phyloP scores from a whole-genome alignment of 2,797 vertebrate species.

The Hapalemur alaotrensis region DNA sequence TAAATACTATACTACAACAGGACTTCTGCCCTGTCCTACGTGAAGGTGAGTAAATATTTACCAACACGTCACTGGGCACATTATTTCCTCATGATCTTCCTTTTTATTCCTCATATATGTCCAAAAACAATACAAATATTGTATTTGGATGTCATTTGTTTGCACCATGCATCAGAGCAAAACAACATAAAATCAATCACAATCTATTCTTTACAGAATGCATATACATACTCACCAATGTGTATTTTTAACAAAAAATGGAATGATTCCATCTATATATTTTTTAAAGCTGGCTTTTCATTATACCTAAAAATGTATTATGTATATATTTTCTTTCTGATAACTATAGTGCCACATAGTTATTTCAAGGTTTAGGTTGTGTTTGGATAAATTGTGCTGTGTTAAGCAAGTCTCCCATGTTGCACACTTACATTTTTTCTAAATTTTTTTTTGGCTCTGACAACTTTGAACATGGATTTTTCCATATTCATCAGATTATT shows the following conservation, averaged over 20 bases:
- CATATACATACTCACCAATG: neutral
- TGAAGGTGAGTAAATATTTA: neutral
- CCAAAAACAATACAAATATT: neutral
- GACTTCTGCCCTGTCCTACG: neutral
- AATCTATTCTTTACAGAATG: neutral
- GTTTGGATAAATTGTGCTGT: neutral
- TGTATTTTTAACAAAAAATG: neutral
- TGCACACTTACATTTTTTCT: neutral
- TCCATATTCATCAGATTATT: conserved; percentile 24
- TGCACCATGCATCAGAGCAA: neutral
- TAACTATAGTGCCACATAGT: neutral
- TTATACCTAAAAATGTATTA: neutral
- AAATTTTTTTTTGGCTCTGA: neutral
- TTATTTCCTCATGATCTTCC: neutral
- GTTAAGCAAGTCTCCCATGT: neutral
- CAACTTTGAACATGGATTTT: neutral
- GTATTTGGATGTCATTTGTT: neutral
- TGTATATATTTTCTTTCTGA: neutral
- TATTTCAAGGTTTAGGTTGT: neutral
- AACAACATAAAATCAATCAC: neutral
- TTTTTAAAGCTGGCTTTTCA: neutral
- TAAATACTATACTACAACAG: neutral
- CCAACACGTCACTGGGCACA: neutral
- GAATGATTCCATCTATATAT: neutral
- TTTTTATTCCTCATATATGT: neutral